Evolutionary conservation across 2,888 invertebrate genomes (phyloP), one percentile per base, ranked within the genome.

Genomic region (Ptycholaimellus sp.): DNA sequence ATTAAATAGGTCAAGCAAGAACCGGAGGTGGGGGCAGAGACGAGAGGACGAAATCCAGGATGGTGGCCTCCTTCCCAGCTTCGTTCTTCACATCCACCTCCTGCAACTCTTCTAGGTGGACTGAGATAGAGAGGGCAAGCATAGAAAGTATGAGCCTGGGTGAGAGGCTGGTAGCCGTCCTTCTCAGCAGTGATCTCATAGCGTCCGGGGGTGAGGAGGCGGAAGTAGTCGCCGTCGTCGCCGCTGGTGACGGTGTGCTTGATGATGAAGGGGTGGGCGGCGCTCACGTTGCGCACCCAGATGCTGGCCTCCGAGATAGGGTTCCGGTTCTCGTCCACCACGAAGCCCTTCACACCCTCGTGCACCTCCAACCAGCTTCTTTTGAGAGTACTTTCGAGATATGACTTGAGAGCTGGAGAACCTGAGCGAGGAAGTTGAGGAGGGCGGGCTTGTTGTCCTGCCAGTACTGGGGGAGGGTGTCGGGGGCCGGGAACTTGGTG

Each of bases 241-340:
- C 78, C 74, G 49, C 78, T 73, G 22, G 74, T 74, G 34, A 80
- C 68, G 49, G 80, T 78, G 54, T 81, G 80, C 45, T 57, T 52
- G 47, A 65, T 60, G 27, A 50, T 47, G 6, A 70, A 64, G 42
- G 75, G 71, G 47, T 69, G 66, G 32, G 64, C 63, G 23, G 47
- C 49, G 3, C 63, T 60, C 34, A 76, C 65, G 53, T 78, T 78
- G 44, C 69, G 70, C 2, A 75, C 72, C 40, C 73, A 73, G 46
- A 80, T 71, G 3, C 72, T 59, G 3, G 74, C 75, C 48, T 73
- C 71, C 20, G 69, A 60, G 37, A 79, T 68, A 3, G 69, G 68
- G 43, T 63, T 55, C 13, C 68, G 68, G 1, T 67, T 66, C 11
- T 57, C 54, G 3, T 70, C 68, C 36, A 59, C 61, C 3, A 74